Conservation (phyloP, 2,797 vertebrate genomes). For the Phoxinus dragarum region DNA sequence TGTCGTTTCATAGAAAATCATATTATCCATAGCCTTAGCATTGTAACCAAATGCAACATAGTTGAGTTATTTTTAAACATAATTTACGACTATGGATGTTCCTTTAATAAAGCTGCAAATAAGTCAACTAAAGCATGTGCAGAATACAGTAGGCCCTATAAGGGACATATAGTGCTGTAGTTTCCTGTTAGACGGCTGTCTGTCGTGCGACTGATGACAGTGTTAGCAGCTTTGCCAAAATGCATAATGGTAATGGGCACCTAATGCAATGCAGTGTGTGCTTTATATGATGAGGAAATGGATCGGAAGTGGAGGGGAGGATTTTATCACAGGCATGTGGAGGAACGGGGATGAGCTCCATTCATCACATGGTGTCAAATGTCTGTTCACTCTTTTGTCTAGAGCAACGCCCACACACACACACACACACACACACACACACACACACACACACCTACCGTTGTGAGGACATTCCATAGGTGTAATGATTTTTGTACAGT, state of each 20-base stretch:
- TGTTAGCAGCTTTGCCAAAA: slow-evolving; percentile 58
- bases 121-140: neutral
- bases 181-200: slow-evolving; percentile 38
- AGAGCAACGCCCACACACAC: neutral
- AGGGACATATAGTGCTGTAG: slow-evolving; percentile 18
- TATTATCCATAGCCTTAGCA: neutral
- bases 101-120: neutral
- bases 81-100: slow-evolving; percentile 12
- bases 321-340: slow-evolving; percentile 43
- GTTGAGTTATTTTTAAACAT: neutral
- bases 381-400: slow-evolving; percentile 14
- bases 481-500: too few relatives aligned
- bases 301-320: slow-evolving; percentile 31
- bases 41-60: neutral
- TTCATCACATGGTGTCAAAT: slow-evolving; percentile 29
- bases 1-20: slow-evolving; percentile 3
- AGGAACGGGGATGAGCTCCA: neutral
- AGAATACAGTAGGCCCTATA: neutral
- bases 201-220: slow-evolving; percentile 53
- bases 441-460: neutral
- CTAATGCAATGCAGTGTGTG: slow-evolving; percentile 57
- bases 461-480: too few relatives aligned
- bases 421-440: neutral
- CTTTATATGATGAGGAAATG: slow-evolving; percentile 54
- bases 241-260: slow-evolving; percentile 56